A percentile compares a stretch with the other conserved stretches of the same genome.
phyloP scores from a whole-genome alignment of 2,113 vertebrate genomes.

The Solenodon paradoxus region DNA sequence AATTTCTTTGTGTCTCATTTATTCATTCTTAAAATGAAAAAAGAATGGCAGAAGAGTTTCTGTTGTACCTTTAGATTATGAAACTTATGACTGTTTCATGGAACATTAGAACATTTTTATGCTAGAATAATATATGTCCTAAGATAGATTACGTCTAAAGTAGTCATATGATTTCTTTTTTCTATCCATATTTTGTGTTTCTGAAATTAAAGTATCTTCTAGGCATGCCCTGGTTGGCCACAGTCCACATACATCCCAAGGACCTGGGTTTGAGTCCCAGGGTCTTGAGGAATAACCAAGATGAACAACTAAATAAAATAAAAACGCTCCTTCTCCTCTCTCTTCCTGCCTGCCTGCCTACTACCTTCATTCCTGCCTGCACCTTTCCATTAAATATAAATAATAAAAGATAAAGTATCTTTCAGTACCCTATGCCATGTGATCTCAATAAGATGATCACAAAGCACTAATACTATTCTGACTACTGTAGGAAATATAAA shows the following conservation, averaged over 20 bases:
- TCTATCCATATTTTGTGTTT: neutral
- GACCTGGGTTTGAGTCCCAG: too few species aligned
- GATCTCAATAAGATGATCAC: neutral
- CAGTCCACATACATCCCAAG: too few species aligned
- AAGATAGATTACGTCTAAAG: neutral
- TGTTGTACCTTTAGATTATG: neutral
- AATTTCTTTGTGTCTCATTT: neutral
- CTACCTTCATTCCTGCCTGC: too few species aligned
- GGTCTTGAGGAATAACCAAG: too few species aligned
- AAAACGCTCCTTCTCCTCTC: too few species aligned
- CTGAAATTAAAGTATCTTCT: too few species aligned
- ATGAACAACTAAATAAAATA: too few species aligned
- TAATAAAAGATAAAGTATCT: too few species aligned
- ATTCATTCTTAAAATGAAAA: neutral
- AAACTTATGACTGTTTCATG: neutral
- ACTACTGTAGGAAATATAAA: neutral
- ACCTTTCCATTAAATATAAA: too few species aligned
- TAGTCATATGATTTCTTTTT: neutral
- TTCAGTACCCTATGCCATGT: neutral
- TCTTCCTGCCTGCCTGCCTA: too few species aligned
- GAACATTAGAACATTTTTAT: neutral
- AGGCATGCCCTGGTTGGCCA: too few species aligned
- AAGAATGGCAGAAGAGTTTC: neutral
- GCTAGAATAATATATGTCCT: neutral
- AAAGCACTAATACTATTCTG: neutral